A percentile compares a stretch with the other conserved stretches of the same genome.
These are phyloP conservation scores for Tetheella fluctuosa DNA, from an alignment of 2,888 invertebrate genomes.

Conservation along the genomic window DNA sequence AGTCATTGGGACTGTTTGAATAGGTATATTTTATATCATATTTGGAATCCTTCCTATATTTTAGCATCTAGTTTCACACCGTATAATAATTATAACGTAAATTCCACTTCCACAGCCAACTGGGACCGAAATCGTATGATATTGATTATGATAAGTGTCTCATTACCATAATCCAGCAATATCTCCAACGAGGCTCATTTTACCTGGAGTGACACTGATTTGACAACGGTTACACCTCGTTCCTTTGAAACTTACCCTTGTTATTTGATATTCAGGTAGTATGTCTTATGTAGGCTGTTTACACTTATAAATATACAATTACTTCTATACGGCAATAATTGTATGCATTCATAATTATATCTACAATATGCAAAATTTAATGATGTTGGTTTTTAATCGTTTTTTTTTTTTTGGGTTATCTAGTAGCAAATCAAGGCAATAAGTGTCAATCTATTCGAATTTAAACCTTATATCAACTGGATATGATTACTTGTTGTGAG, in stretches of 20 bases:
- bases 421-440: too few relatives aligned
- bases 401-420: too few relatives aligned
- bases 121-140: slow-evolving; percentile 6
- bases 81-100: background rate
- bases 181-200: slow-evolving; percentile 27
- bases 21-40: too few relatives aligned
- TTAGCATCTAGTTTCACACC: background rate
- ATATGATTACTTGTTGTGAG: too few relatives aligned
- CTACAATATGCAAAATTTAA: too few relatives aligned
- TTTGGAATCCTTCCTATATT: background rate
- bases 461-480: too few relatives aligned
- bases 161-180: slow-evolving; percentile 29
- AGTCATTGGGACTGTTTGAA: too few relatives aligned
- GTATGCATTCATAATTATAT: too few relatives aligned
- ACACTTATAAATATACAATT: background rate
- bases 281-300: slow-evolving; percentile 2
- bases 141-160: slow-evolving; percentile 12
- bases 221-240: slow-evolving; percentile 42
- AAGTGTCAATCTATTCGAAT: too few relatives aligned
- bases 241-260: slow-evolving; percentile 21
- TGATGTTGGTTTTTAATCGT: too few relatives aligned
- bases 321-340: too few relatives aligned
- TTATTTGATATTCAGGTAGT: slow-evolving; percentile 26
- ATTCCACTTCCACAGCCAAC: background rate
- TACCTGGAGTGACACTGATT: slow-evolving; percentile 40